These are phyloP conservation scores for Gadus chalcogrammus DNA, from an alignment of 2,113 vertebrate genomes.

Conservation along the genomic window DNA sequence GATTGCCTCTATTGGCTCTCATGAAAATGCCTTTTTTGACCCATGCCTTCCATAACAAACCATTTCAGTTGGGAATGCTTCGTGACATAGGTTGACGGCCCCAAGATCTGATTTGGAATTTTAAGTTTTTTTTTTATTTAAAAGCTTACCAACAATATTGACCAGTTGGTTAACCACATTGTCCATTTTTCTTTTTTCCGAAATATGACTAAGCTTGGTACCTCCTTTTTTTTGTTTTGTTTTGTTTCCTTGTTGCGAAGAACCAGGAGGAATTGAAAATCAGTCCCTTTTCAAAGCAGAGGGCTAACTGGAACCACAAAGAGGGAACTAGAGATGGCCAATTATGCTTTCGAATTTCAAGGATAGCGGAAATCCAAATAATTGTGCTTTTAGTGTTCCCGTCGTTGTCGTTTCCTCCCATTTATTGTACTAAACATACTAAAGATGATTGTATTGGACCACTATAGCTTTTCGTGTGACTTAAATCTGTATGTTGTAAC, in stretches of 20 bases:
- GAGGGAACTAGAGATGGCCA: slow-evolving; percentile 59
- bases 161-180: slow-evolving; percentile 37
- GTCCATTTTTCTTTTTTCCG: background rate
- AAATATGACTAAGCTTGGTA: background rate
- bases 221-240: too few relatives aligned
- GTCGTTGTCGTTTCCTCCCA: slow-evolving; percentile 51
- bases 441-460: slow-evolving; percentile 76
- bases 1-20: slow-evolving; percentile 68
- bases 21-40: slow-evolving; percentile 75
- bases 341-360: slow-evolving; percentile 65
- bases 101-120: slow-evolving; percentile 37
- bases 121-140: slow-evolving; percentile 20
- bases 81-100: slow-evolving; percentile 47
- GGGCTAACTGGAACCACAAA: slow-evolving; percentile 70
- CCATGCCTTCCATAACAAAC: slow-evolving; percentile 69
- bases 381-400: slow-evolving; percentile 52
- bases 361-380: slow-evolving; percentile 73
- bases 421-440: slow-evolving; percentile 71
- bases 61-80: slow-evolving; percentile 59
- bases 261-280: slow-evolving; percentile 23
- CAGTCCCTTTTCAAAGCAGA: slow-evolving; percentile 34
- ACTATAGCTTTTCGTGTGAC: slow-evolving; percentile 69
- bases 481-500: slow-evolving; percentile 62
- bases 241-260: slow-evolving; percentile 23
- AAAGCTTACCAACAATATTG: slow-evolving; percentile 31